phyloP scores from a whole-genome alignment of 2,797 vertebrate genomes.

The Enoplosus armatus region DNA sequence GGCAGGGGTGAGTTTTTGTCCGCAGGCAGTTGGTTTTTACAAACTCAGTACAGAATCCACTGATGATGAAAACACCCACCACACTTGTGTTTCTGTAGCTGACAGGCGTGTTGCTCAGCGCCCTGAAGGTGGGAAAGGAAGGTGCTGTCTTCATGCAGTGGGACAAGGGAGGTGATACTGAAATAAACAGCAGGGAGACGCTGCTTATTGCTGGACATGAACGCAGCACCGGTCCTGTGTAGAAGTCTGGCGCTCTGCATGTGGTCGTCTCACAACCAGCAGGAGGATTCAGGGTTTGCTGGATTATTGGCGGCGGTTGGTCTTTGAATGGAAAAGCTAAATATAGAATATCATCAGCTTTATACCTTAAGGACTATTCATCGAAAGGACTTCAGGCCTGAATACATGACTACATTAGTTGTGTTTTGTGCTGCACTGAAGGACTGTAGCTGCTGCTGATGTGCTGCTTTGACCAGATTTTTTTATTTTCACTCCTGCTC shows the following conservation, averaged over 20 bases:
- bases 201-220: neutral
- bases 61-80: conserved; percentile 4
- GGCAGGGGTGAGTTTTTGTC: neutral
- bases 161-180: neutral
- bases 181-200: neutral
- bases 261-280: conserved; percentile 9
- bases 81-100: conserved; percentile 6
- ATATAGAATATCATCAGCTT: neutral
- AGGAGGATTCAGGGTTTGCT: neutral
- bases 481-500: neutral
- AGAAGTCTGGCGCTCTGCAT: conserved; percentile 1
- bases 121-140: neutral
- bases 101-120: neutral
- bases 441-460: no score
- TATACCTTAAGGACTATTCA: no score
- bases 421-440: neutral
- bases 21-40: neutral
- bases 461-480: no score
- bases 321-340: neutral
- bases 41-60: neutral
- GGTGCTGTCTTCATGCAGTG: neutral
- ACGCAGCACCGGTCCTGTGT: neutral
- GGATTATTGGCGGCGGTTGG: no score
- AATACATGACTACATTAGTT: neutral
- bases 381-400: neutral